These are phyloP conservation scores for Nomada flava DNA, from an alignment of 2,888 invertebrate genomes.

Conservation along the genomic window DNA sequence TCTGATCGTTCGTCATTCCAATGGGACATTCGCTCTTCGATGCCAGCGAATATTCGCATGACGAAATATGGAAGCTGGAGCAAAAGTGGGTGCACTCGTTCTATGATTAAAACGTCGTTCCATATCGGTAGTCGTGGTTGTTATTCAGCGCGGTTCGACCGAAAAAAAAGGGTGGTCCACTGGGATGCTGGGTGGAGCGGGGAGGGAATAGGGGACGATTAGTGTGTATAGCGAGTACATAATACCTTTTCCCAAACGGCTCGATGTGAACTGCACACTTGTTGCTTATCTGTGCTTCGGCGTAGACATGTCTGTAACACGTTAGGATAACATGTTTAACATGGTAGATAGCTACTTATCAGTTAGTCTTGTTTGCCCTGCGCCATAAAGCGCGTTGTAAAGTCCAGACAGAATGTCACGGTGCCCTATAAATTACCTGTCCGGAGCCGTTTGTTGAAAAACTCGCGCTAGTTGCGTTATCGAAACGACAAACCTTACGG, in stretches of 20 bases:
- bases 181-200: constrained; percentile 34
- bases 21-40: constrained; percentile 24
- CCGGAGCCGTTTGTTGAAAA: constrained; percentile 77
- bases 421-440: constrained; percentile 79
- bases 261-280: constrained; percentile 75
- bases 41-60: constrained; percentile 29
- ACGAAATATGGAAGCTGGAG: constrained; percentile 27
- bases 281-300: constrained; percentile 80
- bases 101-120: constrained; percentile 63
- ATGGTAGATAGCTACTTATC: constrained; percentile 83
- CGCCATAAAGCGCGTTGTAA: constrained; percentile 82
- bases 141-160: constrained; percentile 57
- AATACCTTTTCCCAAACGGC: constrained; percentile 74
- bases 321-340: constrained; percentile 82
- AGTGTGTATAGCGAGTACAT: constrained; percentile 70
- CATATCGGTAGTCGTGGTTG: constrained; percentile 59
- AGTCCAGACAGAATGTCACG: constrained; percentile 81
- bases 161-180: constrained; percentile 55
- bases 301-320: constrained; percentile 79
- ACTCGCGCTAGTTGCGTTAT: constrained; percentile 69
- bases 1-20: constrained; percentile 21
- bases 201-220: constrained; percentile 59
- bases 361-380: constrained; percentile 79
- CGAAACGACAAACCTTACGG: constrained; percentile 69
- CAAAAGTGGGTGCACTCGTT: constrained; percentile 49